A percentile compares a stretch with the other conserved stretches of the same genome.
These are phyloP conservation scores for Malurus cyaneus DNA, from an alignment of 2,113 vertebrate genomes.

Conservation along the genomic window DNA sequence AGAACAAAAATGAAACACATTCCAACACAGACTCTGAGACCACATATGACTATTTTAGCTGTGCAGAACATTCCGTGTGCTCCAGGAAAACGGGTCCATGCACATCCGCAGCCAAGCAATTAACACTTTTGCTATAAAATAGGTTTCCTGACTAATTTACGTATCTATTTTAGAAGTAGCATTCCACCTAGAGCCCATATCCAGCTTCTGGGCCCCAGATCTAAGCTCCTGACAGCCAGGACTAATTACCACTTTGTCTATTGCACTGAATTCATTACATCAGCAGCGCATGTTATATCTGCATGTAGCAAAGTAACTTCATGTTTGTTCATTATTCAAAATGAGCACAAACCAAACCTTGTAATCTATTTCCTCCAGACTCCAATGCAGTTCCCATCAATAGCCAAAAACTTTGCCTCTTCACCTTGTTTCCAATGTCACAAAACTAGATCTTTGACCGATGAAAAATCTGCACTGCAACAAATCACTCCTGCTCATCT, in stretches of 20 bases:
- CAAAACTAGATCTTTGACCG: neutral
- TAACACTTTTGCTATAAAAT: neutral
- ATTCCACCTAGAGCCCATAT: neutral
- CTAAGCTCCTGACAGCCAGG: neutral
- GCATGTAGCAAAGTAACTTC: neutral
- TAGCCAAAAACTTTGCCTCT: neutral
- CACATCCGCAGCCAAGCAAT: neutral
- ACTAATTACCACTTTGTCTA: neutral
- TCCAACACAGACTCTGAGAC: neutral
- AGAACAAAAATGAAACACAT: neutral
- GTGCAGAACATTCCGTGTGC: rapidly evolving
- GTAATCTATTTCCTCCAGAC: neutral
- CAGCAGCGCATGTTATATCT: neutral
- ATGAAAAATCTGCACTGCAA: neutral
- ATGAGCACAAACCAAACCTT: neutral
- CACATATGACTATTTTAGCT: neutral
- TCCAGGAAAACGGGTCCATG: neutral
- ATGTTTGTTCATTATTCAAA: neutral
- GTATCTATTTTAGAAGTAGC: neutral
- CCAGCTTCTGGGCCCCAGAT: neutral
- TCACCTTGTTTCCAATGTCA: neutral
- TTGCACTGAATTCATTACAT: neutral
- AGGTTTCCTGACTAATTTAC: neutral
- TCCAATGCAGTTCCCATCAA: neutral
- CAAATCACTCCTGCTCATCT: neutral